A percentile compares a stretch with the other conserved stretches of the same genome.
phyloP scores from a whole-genome alignment of 2,888 invertebrate species.

The Erpobdella octoculata region DNA sequence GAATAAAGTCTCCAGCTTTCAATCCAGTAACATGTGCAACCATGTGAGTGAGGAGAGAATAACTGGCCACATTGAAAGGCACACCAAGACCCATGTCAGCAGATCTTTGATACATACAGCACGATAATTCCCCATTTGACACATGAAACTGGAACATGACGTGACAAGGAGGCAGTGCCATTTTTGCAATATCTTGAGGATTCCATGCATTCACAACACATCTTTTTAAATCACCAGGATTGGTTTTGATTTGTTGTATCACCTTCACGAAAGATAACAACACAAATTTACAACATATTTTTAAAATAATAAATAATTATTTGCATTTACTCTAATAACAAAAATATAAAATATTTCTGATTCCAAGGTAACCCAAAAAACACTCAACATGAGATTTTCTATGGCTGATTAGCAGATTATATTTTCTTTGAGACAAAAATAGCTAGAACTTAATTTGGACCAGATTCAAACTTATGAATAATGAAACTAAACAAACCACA shows the following conservation, averaged over 20 bases:
- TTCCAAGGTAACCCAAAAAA: too few relatives aligned
- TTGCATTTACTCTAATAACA: neutral
- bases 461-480: too few relatives aligned
- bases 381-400: too few relatives aligned
- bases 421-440: too few relatives aligned
- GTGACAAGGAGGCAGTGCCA: constrained; percentile 96
- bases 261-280: constrained; percentile 2
- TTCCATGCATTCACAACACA: constrained; percentile 94
- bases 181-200: constrained; percentile 71
- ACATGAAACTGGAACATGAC: constrained; percentile 91
- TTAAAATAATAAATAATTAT: neutral
- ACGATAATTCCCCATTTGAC: constrained; percentile 67
- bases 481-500: too few relatives aligned
- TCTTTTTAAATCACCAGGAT: constrained; percentile 77
- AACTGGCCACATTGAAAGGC: constrained; percentile 95
- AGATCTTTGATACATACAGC: constrained; percentile 87
- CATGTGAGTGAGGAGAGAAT: constrained; percentile 85
- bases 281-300: too few relatives aligned
- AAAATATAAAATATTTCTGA: too few relatives aligned
- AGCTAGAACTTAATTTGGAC: too few relatives aligned
- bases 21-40: constrained; percentile 86
- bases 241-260: constrained; percentile 57
- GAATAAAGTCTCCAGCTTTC: constrained; percentile 86
- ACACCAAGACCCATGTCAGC: constrained; percentile 72
- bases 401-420: too few relatives aligned